phyloP scores from a whole-genome alignment of 2,797 vertebrate species.

The Sarcoramphus papa region DNA sequence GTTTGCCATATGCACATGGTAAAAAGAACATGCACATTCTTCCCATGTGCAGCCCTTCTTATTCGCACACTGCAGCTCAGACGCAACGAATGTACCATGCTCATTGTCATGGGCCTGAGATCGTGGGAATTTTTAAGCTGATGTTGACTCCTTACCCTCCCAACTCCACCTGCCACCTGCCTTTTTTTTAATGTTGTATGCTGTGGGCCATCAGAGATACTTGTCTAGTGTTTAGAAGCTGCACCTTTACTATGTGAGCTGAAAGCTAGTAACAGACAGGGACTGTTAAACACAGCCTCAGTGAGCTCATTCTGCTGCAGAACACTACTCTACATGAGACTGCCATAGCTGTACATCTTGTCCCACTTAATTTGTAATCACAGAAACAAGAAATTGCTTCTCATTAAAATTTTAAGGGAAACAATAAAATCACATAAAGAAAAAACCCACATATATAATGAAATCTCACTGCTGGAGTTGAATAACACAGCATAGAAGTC shows the following conservation, averaged over 20 bases:
- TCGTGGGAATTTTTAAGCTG: neutral
- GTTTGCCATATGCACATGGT: neutral
- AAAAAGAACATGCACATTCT: neutral
- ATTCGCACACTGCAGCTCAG: neutral
- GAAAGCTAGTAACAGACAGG: neutral
- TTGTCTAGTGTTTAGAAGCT: neutral
- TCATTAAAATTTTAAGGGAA: neutral
- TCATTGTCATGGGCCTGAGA: neutral
- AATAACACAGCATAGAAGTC: neutral
- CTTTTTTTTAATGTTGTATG: neutral
- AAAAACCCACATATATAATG: neutral
- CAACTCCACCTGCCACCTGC: accelerated
- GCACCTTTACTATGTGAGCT: neutral
- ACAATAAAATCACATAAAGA: neutral
- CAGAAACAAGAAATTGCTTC: neutral
- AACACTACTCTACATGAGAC: neutral
- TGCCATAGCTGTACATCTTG: neutral
- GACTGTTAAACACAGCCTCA: neutral
- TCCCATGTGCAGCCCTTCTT: neutral
- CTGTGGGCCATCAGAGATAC: neutral
- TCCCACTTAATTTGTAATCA: neutral
- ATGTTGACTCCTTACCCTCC: neutral
- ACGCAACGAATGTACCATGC: accelerated
- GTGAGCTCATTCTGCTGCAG: neutral
- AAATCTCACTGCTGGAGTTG: neutral